phyloP scores from a whole-genome alignment of 2,888 invertebrate species.

The Baronia brevicornis region DNA sequence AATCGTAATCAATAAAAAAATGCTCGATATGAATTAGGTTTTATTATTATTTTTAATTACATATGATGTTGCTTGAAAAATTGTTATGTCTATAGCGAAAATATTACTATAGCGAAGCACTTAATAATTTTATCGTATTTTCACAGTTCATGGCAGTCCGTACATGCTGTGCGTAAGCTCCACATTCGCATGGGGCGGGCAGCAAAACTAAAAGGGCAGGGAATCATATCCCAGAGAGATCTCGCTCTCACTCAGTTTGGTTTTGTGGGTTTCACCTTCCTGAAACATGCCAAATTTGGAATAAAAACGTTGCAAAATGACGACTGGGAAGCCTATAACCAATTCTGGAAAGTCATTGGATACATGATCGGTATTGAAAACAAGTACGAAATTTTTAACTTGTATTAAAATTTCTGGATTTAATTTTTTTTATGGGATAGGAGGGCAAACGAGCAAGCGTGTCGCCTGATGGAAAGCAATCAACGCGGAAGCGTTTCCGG shows the following conservation, averaged over 20 bases:
- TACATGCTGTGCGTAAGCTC: slow-evolving; percentile 78
- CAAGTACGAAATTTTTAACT: slow-evolving; percentile 64
- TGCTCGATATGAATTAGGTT: too few species aligned
- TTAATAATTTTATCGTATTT: too few species aligned
- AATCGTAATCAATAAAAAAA: too few species aligned
- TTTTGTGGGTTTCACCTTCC: slow-evolving; percentile 84
- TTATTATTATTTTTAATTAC: too few species aligned
- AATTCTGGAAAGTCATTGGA: slow-evolving; percentile 90
- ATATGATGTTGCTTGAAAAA: background rate
- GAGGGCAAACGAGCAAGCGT: too few species aligned
- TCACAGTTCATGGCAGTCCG: slow-evolving; percentile 80
- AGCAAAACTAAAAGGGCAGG: slow-evolving; percentile 57
- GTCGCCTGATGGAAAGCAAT: too few species aligned
- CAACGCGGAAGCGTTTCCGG: too few species aligned
- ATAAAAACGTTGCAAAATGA: slow-evolving; percentile 74
- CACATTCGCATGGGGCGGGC: slow-evolving; percentile 79
- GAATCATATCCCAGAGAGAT: slow-evolving; percentile 85
- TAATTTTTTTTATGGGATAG: too few species aligned
- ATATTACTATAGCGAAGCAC: background rate
- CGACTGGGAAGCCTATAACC: slow-evolving; percentile 84
- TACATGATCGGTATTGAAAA: slow-evolving; percentile 89
- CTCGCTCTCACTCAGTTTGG: slow-evolving; percentile 91
- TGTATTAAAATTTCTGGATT: too few species aligned
- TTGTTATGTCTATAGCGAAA: background rate
- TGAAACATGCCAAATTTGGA: slow-evolving; percentile 79